Evolutionary conservation across 1,140 invertebrate genomes (phyloP), one percentile per base, ranked within the genome.

Genomic region (Mylabris phalerata): DNA sequence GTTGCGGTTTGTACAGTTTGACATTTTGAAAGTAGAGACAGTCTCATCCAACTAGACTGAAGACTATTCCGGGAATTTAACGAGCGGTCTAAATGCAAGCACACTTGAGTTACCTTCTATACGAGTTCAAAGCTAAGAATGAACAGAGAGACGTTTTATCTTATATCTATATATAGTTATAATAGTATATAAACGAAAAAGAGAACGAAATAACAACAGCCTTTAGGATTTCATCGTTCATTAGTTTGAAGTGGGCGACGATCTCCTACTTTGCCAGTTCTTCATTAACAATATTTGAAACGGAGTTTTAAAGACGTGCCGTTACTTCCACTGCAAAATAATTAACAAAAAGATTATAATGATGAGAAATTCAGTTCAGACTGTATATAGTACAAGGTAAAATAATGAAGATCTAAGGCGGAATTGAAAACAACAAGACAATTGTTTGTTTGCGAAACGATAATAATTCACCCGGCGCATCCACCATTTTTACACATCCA

Each of bases 211-310:
- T 46, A 42, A 39, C 39, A 41, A 42, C 46, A 54, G 51, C 42
- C 51, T 54, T 41, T 45, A 45, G 51, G 42, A 54, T 54, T 54
- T 42, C 51, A 32, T 46, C 46, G 51, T 54, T 54, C 51, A 54
- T 54, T 54, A 54, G 51, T 54, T 45, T 54, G 41, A 46, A 54
- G 32, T 32, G 32, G 51, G 43, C 32, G 51, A 25, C 42, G 42
- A 54, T 45, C 51, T 45, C 51, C 32, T 42, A 42, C 51, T 54
- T 32, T 32, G 19, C 32, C 32, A 32, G 32, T 54, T 32, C 51
- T 54, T 54, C 51, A 54, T 54, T 54, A 32, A 54, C 51, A 54
- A 54, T 54, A 54, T 54, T 54, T 54, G 44, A 54, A 45, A 54
- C 42, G 51, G 51, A 32, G 32, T 32, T 42, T 54, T 54, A 42